Evolutionary conservation across 2,113 vertebrate genomes (phyloP).

Genomic region (Zapornia atra): DNA sequence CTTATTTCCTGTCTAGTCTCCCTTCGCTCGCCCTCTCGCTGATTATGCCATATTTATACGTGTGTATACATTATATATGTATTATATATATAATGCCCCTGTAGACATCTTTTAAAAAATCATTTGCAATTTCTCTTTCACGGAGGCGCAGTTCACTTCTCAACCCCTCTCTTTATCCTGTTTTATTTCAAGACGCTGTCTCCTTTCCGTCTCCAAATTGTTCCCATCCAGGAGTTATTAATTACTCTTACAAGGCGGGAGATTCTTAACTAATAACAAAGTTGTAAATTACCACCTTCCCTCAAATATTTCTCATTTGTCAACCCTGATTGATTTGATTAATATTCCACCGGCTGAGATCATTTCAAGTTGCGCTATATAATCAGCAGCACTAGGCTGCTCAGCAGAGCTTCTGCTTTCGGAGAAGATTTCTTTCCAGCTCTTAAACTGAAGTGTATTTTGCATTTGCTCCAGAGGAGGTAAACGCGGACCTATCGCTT

Average conservation of each 20-base stretch:
- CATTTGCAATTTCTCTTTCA: conserved; percentile 59
- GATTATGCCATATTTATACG: conserved; percentile 27
- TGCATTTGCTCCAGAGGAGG: not conserved
- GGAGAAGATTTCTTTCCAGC: not conserved
- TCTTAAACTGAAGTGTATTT: not conserved
- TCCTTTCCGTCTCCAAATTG: conserved; percentile 64
- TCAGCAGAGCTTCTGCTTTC: not conserved
- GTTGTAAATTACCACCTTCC: conserved; percentile 82
- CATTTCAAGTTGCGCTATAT: conserved; percentile 59
- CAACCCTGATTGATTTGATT: conserved; percentile 79
- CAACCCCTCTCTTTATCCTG: conserved; percentile 47
- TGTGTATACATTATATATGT: not conserved
- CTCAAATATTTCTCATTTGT: conserved; percentile 81
- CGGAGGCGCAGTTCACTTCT: conserved; percentile 11
- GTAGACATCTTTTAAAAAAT: conserved; percentile 13
- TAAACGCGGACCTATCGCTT: not conserved
- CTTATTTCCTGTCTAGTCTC: conserved; percentile 60
- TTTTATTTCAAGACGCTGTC: conserved; percentile 49
- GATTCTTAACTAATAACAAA: conserved; percentile 84
- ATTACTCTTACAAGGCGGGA: conserved; percentile 78
- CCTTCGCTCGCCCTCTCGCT: not conserved
- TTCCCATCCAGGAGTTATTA: conserved; percentile 77
- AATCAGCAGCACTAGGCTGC: conserved; percentile 41
- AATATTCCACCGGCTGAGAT: conserved; percentile 74
- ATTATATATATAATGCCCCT: conserved; percentile 22